phyloP scores from a whole-genome alignment of 2,113 vertebrate species.

The Montifringilla adamsi region DNA sequence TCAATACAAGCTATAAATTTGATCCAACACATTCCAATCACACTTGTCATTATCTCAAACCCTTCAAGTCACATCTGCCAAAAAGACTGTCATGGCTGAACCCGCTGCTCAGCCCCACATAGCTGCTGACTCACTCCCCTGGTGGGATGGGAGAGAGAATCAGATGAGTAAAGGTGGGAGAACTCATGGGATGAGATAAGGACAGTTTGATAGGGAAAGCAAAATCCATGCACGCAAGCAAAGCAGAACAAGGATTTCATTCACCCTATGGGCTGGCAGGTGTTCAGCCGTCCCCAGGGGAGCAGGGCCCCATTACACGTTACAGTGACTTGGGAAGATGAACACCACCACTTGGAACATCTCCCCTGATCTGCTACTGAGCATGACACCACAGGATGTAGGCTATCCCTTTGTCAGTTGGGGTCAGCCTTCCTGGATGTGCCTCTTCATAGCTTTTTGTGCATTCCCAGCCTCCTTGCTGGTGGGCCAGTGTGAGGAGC shows the following conservation, averaged over 20 bases:
- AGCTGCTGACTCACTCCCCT: not conserved
- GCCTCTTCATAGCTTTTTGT: not conserved
- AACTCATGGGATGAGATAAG: not conserved
- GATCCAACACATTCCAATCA: not conserved
- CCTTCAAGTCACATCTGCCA: not conserved
- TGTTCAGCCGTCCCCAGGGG: not conserved
- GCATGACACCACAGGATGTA: too few species aligned
- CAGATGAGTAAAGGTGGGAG: not conserved
- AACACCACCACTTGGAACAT: not conserved
- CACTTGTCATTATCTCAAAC: not conserved
- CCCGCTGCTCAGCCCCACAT: not conserved
- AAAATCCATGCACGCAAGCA: not conserved
- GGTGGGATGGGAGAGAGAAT: not conserved
- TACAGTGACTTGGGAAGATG: not conserved
- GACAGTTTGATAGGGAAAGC: not conserved
- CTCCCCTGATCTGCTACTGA: not conserved
- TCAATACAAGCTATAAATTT: not conserved
- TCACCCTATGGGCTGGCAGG: not conserved
- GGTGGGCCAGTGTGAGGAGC: not conserved
- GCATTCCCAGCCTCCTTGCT: not conserved
- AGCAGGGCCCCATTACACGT: not conserved
- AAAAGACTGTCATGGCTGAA: not conserved
- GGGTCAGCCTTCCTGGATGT: not conserved
- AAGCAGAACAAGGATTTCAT: not conserved
- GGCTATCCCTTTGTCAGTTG: not conserved